These are phyloP conservation scores for Galemys pyrenaicus DNA, from an alignment of 2,113 vertebrate species.

Conservation along the genomic window DNA sequence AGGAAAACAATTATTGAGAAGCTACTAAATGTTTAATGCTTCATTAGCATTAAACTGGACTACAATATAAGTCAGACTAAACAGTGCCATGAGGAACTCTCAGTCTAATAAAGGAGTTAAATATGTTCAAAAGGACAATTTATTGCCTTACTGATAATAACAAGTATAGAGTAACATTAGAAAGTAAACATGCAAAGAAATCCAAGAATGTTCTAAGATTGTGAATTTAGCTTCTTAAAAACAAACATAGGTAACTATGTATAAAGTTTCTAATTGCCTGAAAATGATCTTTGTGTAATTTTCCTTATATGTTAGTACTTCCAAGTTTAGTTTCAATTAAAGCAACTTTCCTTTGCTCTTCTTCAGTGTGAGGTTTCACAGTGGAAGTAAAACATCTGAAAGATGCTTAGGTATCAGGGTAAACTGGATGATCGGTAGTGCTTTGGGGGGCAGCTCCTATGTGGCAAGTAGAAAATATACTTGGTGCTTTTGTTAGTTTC, in stretches of 20 bases:
- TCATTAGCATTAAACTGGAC: background rate
- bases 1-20: background rate
- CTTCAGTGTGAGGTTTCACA: background rate
- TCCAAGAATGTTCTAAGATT: background rate
- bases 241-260: background rate
- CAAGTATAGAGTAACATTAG: background rate
- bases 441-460: background rate
- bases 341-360: background rate
- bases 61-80: background rate
- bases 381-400: background rate
- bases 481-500: background rate
- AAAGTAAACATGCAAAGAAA: background rate
- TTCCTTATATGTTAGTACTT: background rate
- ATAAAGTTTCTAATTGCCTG: background rate
- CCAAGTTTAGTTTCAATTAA: background rate
- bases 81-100: background rate
- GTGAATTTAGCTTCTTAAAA: background rate
- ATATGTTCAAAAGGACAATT: background rate
- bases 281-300: background rate
- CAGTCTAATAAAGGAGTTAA: background rate
- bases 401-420: background rate
- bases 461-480: background rate
- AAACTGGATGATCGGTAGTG: background rate
- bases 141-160: background rate
- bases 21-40: background rate